Evolutionary conservation across 2,113 vertebrate species (phyloP).

Genomic region (Narcine bancroftii): DNA sequence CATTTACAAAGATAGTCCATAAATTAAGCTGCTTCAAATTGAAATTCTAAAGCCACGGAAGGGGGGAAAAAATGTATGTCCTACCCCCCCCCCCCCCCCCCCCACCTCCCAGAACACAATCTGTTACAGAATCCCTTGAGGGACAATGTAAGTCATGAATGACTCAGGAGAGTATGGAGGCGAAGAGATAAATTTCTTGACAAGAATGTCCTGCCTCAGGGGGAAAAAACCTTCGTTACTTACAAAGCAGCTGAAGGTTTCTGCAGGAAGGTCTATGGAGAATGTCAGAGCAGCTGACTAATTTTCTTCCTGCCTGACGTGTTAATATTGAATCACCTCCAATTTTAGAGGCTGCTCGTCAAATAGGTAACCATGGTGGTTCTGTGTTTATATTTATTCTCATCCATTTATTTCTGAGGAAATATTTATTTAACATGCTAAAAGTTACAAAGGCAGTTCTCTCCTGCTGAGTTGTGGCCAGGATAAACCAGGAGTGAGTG

Average conservation of each 20-base stretch:
- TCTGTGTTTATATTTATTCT: not conserved
- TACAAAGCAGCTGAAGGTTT: not conserved
- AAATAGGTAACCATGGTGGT: not conserved
- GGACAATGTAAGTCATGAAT: not conserved
- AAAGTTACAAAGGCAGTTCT: not conserved
- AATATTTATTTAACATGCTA: not conserved
- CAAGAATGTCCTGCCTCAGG: not conserved
- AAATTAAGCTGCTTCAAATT: not conserved
- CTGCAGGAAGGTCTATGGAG: not conserved
- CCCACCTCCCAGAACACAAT: constrained; percentile 10
- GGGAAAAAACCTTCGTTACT: not conserved
- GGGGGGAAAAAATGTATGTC: not conserved
- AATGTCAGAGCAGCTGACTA: not conserved
- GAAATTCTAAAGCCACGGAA: not conserved
- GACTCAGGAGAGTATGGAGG: not conserved
- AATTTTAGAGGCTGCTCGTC: not conserved
- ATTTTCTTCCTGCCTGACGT: not conserved
- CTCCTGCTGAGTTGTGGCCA: not conserved
- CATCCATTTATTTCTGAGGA: not conserved
- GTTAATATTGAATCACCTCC: not conserved
- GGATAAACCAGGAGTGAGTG: too few species aligned
- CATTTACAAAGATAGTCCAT: not conserved
- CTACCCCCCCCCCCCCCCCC: too few species aligned
- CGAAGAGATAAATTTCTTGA: not conserved
- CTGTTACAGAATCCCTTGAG: not conserved